Base-by-base conservation (phyloP, 1,140 invertebrate species). In the Drosophila orena region DNA sequence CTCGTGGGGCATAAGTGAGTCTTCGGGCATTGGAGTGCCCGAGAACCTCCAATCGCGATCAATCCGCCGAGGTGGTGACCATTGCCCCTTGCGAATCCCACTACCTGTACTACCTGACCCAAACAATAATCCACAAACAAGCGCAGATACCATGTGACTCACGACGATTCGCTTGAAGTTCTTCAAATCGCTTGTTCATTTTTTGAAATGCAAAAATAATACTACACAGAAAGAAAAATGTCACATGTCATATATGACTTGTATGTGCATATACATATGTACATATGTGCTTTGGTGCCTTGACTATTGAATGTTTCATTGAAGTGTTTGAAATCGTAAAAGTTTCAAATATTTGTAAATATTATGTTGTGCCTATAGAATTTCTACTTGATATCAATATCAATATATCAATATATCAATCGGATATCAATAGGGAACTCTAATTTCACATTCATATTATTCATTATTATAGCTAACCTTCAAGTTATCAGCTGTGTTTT, bases 61-160 rank as follows among this genome's bases (percentile, higher is more conserved):
- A 52, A 71, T 71, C 43, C 52, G 49, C 35, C 34, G 54, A 71
- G 68, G 68, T 71, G 68, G 68, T 71, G 68, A 71, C 66, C 66
- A 69, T 35, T 69, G 49, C 12, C 61, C 60, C 27, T n/a, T 24
- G 47, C 24, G 47, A 17, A 50, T 34, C 37, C 44, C 49, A 59
- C 52, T 57, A 58, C 72, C 60, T 66, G 24, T 17, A 24, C 24
- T 0, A 24, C 24, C 17, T 17, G 69, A 62, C 49, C 61, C 37
- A 38, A 14, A 2, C 2, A 22, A 27, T 27, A 50, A 22, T 15
- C 20, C 37, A 20, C 20, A 70, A 27, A n/a, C 47, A 46, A 59
- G 8, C 8, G 30, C 30, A 8, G 30, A 53, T 35, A 22, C 44
- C 15, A 11, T 22, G 72, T 57, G 72, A 65, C 44, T 75, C 72